phyloP scores from a whole-genome alignment of 2,888 invertebrate genomes.

The Sarcophaga caerulescens region DNA sequence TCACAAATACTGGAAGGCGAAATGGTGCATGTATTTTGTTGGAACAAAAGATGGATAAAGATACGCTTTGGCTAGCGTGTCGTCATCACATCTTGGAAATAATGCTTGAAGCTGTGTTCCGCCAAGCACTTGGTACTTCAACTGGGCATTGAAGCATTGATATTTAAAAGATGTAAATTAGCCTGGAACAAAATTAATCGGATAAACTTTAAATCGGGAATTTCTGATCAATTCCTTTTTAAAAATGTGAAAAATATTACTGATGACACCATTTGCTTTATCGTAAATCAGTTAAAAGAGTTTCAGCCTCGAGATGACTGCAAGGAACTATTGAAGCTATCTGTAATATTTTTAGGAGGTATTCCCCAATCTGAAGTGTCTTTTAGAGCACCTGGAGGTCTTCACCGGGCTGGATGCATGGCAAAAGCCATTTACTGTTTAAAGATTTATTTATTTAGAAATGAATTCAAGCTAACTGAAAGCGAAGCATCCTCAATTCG shows the following conservation, averaged over 20 bases:
- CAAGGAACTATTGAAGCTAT: conserved; percentile 30
- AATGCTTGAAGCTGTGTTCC: too few relatives aligned
- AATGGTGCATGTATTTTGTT: neutral
- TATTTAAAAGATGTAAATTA: conserved; percentile 50
- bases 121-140: conserved; percentile 40
- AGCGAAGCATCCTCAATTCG: conserved; percentile 2
- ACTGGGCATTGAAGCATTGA: conserved; percentile 23
- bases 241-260: conserved; percentile 20
- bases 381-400: conserved; percentile 23
- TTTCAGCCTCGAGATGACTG: conserved; percentile 42
- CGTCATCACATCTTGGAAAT: too few relatives aligned
- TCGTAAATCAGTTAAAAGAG: conserved; percentile 7
- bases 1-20: conserved; percentile 40
- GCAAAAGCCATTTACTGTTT: conserved; percentile 25
- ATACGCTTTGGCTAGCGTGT: too few relatives aligned
- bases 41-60: too few relatives aligned
- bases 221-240: conserved; percentile 19
- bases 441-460: conserved; percentile 35
- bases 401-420: neutral
- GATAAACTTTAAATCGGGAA: conserved; percentile 20
- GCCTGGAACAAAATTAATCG: conserved; percentile 33
- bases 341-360: conserved; percentile 21
- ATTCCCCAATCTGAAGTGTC: neutral
- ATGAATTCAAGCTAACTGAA: conserved; percentile 23
- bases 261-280: conserved; percentile 13